Percentiles rank a stretch among this genome's conserved stretches.
phyloP scores from a whole-genome alignment of 2,113 vertebrate species.

The Emberiza fucata region DNA sequence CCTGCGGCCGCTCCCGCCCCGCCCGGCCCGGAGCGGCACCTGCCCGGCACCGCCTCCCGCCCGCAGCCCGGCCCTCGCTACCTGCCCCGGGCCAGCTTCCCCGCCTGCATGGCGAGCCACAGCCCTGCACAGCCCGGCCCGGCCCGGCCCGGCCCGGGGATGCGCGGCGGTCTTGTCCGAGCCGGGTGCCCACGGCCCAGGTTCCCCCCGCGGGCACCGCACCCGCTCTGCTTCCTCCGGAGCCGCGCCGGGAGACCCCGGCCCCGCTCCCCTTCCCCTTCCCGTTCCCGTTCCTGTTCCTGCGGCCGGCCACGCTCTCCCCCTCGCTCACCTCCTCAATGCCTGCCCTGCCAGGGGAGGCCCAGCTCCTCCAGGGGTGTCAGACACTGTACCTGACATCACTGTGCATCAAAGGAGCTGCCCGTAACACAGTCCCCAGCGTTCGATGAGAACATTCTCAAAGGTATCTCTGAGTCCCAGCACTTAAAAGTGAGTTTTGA shows the following conservation, averaged over 20 bases:
- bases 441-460: background rate
- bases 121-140: background rate
- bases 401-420: accelerated
- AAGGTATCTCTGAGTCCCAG: background rate
- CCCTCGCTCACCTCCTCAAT: background rate
- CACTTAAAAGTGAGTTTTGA: background rate
- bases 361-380: accelerated
- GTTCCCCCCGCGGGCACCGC: background rate
- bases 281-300: background rate
- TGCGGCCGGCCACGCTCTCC: background rate
- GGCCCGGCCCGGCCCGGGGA: background rate
- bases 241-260: background rate
- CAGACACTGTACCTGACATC: background rate
- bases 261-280: background rate
- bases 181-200: accelerated
- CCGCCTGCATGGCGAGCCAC: background rate
- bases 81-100: background rate
- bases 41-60: background rate
- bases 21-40: background rate
- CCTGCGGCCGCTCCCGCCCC: background rate
- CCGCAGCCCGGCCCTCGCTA: background rate
- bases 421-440: accelerated
- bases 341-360: background rate
- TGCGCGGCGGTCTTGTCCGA: background rate
- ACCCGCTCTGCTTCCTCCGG: background rate